Conservation (phyloP, 2,888 invertebrate genomes). For the Lypha dubia region DNA sequence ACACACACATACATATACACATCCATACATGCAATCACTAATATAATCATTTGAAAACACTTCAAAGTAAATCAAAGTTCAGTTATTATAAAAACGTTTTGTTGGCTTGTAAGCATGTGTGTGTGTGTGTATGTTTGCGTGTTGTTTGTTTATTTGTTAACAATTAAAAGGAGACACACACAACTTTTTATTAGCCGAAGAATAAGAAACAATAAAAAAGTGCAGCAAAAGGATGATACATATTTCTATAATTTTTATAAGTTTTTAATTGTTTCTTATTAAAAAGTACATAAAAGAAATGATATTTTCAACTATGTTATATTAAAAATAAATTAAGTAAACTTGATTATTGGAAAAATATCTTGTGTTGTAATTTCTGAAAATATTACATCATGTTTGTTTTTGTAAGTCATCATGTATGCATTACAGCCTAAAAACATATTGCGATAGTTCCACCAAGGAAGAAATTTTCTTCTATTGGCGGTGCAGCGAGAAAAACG, state of each 20-base stretch:
- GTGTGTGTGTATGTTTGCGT: too few relatives aligned
- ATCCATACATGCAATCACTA: not conserved
- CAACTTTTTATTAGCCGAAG: conserved; percentile 29
- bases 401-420: not conserved
- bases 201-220: conserved; percentile 19
- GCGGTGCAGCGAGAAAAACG: too few relatives aligned
- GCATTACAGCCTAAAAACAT: too few relatives aligned
- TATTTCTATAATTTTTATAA: conserved; percentile 57
- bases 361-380: not conserved
- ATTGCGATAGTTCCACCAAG: too few relatives aligned
- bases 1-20: not conserved
- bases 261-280: conserved; percentile 69
- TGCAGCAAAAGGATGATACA: conserved; percentile 35
- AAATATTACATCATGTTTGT: too few relatives aligned
- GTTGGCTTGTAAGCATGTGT: too few relatives aligned
- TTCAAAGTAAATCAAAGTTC: conserved; percentile 51
- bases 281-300: conserved; percentile 18
- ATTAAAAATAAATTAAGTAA: conserved; percentile 14
- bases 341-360: conserved; percentile 39
- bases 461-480: too few relatives aligned
- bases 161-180: conserved; percentile 31
- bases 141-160: conserved; percentile 21
- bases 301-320: not conserved
- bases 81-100: conserved; percentile 20
- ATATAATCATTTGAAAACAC: conserved; percentile 29